Base-by-base conservation (phyloP, 2,797 vertebrate genomes). In the Gymnocypris eckloni region DNA sequence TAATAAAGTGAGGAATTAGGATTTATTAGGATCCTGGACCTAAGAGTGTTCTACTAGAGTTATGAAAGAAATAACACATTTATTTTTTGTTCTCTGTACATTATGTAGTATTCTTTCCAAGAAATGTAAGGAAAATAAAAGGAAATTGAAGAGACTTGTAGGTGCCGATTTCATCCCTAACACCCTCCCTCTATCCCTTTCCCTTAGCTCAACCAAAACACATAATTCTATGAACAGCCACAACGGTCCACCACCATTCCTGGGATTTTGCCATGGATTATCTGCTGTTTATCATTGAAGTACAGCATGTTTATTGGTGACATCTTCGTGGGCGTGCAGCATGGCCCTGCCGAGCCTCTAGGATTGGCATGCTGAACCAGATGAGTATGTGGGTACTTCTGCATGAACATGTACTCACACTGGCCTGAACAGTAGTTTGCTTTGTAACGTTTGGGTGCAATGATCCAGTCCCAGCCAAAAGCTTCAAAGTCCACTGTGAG, bases 361-460 rank as follows among this genome's bases (percentile, higher is more conserved):
- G 98, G 98, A 89, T 98, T 99, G 71, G 98, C 98, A 82, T 99
- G 98, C 88, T 98, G 98, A 91, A 99, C 98, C 94, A 99, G 94
- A 92, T 99, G 98, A 88, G 98, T 99, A 91, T 99, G 98, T 0
- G 98, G 98, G 90, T 99, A 99, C 91, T 99, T 99, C 95, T 99
- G 98, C 98, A 99, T 98, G 93, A 99, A 99, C 98, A 99, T 99
- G 93, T 99, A 99, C 94, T 99, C 98, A 93, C 98, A 99, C 92
- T 99, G 97, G 92, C 98, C 98, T 4, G 98, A 99, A 94, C 98
- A 99, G 92, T 99, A 99, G 95, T 99, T 99, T 94, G 98, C 98
- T 93, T 99, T 99, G 95, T 99, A 99, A 81, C 98, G 96, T 91
- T 99, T 99, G 85, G 98, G 98, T 0, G 98, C 98, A 89, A 99